A percentile compares a stretch with the other conserved stretches of the same genome.
phyloP scores from a whole-genome alignment of 2,888 invertebrate species.

The Macrosiphum euphorbiae region DNA sequence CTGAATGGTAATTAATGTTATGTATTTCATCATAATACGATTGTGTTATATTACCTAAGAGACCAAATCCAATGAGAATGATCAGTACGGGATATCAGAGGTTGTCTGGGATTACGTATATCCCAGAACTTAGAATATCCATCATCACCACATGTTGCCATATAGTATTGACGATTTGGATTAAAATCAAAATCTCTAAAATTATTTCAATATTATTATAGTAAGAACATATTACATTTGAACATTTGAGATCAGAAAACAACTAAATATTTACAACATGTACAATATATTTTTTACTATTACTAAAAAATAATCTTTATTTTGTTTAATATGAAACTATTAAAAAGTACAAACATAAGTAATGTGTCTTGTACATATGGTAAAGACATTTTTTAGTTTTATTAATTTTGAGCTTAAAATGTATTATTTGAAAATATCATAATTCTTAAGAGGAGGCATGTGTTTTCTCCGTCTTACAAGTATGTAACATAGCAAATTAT shows the following conservation, averaged over 20 bases:
- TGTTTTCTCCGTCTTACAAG: too few species aligned
- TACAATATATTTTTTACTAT: not conserved
- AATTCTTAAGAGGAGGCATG: not conserved
- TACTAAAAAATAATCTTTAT: not conserved
- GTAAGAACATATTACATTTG: not conserved
- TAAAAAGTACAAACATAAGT: not conserved
- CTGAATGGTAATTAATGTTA: not conserved
- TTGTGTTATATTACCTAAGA: constrained; percentile 65
- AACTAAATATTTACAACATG: not conserved
- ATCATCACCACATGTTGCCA: constrained; percentile 96
- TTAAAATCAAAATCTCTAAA: constrained; percentile 92
- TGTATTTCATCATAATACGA: not conserved
- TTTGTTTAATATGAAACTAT: not conserved
- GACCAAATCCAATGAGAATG: constrained; percentile 84
- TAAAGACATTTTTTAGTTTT: not conserved
- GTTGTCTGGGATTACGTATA: constrained; percentile 83
- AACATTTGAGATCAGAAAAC: not conserved
- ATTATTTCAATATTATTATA: constrained; percentile 21
- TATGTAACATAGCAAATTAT: too few species aligned
- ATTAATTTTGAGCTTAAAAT: not conserved
- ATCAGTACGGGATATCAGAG: constrained; percentile 84
- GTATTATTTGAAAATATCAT: not conserved
- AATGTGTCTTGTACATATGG: too few species aligned
- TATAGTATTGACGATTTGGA: constrained; percentile 95
- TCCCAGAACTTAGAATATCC: constrained; percentile 97